Conservation (phyloP, 2,797 vertebrate species). For the Lophotriccus pileatus region DNA sequence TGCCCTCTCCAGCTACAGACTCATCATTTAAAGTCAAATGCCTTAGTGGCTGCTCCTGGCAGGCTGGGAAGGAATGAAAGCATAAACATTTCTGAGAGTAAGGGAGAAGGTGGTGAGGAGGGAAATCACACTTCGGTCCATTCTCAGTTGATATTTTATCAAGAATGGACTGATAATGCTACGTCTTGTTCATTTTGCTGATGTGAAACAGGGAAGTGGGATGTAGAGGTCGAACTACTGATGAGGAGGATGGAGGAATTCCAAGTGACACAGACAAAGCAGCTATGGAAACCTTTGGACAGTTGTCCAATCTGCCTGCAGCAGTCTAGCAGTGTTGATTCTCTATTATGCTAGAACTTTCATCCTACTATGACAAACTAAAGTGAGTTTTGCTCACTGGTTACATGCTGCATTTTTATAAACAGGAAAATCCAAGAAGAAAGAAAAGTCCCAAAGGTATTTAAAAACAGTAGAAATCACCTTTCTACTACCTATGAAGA, state of each 20-base stretch:
- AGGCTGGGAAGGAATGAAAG: neutral
- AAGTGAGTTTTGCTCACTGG: neutral
- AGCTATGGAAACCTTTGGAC: neutral
- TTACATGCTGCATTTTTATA: neutral
- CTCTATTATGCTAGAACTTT: neutral
- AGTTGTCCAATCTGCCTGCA: neutral
- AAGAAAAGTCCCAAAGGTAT: neutral
- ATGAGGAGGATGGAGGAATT: neutral
- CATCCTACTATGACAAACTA: neutral
- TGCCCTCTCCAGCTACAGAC: neutral
- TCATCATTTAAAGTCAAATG: constrained; percentile 47
- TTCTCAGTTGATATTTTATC: neutral
- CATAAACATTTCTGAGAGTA: neutral
- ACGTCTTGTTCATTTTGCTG: neutral
- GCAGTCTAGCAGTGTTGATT: neutral
- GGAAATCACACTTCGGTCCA: neutral
- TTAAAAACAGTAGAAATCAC: neutral
- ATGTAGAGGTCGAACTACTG: neutral
- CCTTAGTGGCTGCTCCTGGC: neutral
- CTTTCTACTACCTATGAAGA: neutral
- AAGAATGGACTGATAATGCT: too few relatives aligned
- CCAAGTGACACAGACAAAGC: neutral
- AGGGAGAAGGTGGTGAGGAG: neutral
- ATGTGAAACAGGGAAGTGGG: neutral
- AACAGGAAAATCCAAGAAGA: neutral